phyloP scores from a whole-genome alignment of 2,113 vertebrate genomes.

The Potamarius usumacintae region DNA sequence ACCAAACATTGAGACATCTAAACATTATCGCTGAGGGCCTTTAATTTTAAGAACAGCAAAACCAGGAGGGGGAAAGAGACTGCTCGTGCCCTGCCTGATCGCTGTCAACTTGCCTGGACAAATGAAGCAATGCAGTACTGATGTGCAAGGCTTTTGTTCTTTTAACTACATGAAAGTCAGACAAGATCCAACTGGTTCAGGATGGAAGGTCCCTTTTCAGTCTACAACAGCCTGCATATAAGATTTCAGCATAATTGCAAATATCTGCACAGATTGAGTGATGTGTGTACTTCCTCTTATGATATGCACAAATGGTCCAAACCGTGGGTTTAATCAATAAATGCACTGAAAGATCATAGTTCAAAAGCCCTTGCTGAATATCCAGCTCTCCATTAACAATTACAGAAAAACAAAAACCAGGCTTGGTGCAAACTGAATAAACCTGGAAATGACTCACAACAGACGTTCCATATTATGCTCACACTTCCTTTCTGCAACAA shows the following conservation, averaged over 20 bases:
- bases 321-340: background rate
- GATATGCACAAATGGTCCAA: background rate
- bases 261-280: background rate
- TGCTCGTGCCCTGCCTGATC: background rate
- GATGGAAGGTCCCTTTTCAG: background rate
- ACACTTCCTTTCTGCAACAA: background rate
- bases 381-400: background rate
- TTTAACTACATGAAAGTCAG: background rate
- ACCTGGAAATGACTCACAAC: background rate
- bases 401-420: background rate
- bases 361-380: background rate
- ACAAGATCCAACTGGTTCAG: slow-evolving; percentile 9
- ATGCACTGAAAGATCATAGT: background rate
- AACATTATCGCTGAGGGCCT: background rate
- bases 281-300: background rate
- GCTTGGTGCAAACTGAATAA: background rate
- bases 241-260: background rate
- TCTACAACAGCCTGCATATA: background rate
- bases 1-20: background rate
- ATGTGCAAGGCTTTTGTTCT: background rate
- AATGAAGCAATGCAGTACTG: background rate
- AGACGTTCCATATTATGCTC: background rate
- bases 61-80: background rate
- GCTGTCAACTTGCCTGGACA: background rate
- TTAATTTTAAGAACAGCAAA: background rate